Evolutionary conservation across 2,797 vertebrate species (phyloP).

Genomic region (Acestrorhynchus altus): DNA sequence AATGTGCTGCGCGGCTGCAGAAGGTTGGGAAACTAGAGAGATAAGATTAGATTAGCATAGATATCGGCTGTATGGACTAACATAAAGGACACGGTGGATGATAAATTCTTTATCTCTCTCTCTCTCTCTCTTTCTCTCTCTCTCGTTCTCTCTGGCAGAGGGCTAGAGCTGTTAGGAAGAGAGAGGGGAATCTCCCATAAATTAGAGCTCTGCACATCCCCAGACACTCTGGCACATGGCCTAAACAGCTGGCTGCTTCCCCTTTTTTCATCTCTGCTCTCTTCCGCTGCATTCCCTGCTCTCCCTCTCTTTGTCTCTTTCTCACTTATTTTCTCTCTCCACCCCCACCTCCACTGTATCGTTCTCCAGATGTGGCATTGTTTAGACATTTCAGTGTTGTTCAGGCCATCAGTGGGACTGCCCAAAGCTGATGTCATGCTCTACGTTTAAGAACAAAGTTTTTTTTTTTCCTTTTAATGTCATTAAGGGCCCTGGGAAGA

Average conservation of each 20-base stretch:
- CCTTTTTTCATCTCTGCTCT: constrained; percentile 67
- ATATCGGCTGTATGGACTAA: constrained; percentile 12
- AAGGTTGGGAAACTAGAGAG: constrained; percentile 6
- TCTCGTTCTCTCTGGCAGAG: constrained; percentile 30
- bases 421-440: constrained; percentile 75
- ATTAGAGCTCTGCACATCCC: constrained; percentile 73
- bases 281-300: constrained; percentile 70
- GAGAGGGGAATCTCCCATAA: constrained; percentile 72
- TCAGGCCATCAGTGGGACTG: constrained; percentile 69
- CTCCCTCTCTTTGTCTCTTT: constrained; percentile 10
- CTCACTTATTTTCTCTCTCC: constrained; percentile 21
- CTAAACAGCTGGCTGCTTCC: constrained; percentile 74
- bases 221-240: constrained; percentile 70
- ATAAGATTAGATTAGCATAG: constrained; percentile 36
- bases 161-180: constrained; percentile 59
- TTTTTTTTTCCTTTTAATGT: constrained; percentile 23
- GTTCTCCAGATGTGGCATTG: constrained; percentile 80
- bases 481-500: background rate
- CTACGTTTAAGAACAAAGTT: constrained; percentile 76
- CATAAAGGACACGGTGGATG: constrained; percentile 8
- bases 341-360: constrained; percentile 53
- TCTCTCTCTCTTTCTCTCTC: constrained; percentile 18
- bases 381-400: constrained; percentile 76
- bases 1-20: constrained; percentile 9
- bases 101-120: constrained; percentile 2